A percentile compares a stretch with the other conserved stretches of the same genome.
These are phyloP conservation scores for Crocodylus rhombifer DNA, from an alignment of 2,797 vertebrate genomes.

Conservation along the genomic window DNA sequence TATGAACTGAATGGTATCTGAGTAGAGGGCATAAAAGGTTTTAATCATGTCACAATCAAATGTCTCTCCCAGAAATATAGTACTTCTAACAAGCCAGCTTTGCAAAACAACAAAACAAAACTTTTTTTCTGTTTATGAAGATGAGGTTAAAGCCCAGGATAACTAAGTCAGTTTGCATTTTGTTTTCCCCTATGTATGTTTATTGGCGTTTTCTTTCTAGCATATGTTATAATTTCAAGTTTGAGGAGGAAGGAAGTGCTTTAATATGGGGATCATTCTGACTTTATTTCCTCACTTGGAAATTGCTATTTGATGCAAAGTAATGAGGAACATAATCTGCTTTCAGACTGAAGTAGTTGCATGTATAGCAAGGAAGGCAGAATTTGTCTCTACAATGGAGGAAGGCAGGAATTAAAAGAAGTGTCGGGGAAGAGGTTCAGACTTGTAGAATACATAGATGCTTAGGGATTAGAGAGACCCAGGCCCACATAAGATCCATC, in stretches of 20 bases:
- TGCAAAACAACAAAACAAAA: neutral
- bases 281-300: conserved; percentile 49
- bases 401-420: neutral
- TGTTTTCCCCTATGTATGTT: conserved; percentile 39
- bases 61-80: neutral
- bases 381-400: neutral
- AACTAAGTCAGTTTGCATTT: conserved; percentile 23
- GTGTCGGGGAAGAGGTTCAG: neutral
- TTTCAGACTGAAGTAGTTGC: neutral
- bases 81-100: neutral
- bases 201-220: conserved; percentile 40
- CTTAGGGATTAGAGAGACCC: neutral
- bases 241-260: conserved; percentile 34
- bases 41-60: neutral
- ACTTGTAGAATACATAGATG: neutral
- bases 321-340: conserved; percentile 16
- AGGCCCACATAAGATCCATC: neutral
- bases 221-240: neutral
- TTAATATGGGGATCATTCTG: conserved; percentile 45
- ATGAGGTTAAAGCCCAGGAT: neutral
- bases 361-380: neutral
- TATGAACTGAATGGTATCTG: neutral
- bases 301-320: conserved; percentile 38
- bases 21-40: neutral
- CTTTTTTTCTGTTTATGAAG: neutral